These are phyloP conservation scores for Leptodactylus fuscus DNA, from an alignment of 2,113 vertebrate species.

Conservation along the genomic window DNA sequence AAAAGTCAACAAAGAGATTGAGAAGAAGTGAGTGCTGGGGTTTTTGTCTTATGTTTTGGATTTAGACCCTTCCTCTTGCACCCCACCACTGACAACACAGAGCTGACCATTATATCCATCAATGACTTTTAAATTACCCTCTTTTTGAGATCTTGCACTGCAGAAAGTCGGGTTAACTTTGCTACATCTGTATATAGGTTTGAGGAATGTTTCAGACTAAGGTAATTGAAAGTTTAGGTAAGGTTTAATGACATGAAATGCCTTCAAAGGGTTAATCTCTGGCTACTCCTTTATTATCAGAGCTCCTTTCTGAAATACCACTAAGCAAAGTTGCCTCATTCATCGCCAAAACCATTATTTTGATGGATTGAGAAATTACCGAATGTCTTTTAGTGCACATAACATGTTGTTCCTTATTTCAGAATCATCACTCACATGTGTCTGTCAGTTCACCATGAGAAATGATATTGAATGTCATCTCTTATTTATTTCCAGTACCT, in stretches of 20 bases:
- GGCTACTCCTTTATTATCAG: constrained; percentile 19
- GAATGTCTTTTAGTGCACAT: constrained; percentile 56
- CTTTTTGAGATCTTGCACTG: too few species aligned
- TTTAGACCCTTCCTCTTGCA: too few species aligned
- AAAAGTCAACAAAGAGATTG: too few species aligned
- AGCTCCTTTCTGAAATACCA: constrained; percentile 1
- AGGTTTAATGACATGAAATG: neutral
- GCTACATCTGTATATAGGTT: too few species aligned
- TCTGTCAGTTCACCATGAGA: constrained; percentile 45
- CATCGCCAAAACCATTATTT: constrained; percentile 53
- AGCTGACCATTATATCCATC: too few species aligned
- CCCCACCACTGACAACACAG: too few species aligned
- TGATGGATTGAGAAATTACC: constrained; percentile 59
- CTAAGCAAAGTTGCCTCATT: constrained; percentile 35
- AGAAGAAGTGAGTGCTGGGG: too few species aligned
- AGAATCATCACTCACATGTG: constrained; percentile 48
- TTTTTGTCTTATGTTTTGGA: too few species aligned
- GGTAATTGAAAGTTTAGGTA: too few species aligned
- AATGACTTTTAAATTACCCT: too few species aligned
- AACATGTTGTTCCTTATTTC: constrained; percentile 58
- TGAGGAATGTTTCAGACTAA: too few species aligned
- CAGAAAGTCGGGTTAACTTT: too few species aligned
- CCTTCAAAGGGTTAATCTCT: constrained; percentile 10
- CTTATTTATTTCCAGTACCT: constrained; percentile 54
- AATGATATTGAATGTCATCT: constrained; percentile 55